Percentiles rank a stretch among this genome's conserved stretches.
Evolutionary conservation across 2,797 vertebrate species (phyloP).

Genomic region (Echeneis naucrates): DNA sequence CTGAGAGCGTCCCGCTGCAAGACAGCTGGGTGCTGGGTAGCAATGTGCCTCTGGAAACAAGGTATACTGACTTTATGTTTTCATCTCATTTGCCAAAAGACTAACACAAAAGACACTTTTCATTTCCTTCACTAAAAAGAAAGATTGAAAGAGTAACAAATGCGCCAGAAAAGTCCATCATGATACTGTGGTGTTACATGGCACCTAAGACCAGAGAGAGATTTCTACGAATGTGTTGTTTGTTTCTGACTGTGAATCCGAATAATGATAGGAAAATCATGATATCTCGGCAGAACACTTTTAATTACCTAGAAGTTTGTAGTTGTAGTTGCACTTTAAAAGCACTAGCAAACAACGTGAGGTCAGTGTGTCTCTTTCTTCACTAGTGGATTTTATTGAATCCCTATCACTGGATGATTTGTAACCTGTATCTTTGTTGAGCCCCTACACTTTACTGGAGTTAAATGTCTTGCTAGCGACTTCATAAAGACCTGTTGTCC

Average conservation of each 20-base stretch:
- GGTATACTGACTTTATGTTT: conserved; percentile 77
- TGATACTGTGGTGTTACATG: not conserved
- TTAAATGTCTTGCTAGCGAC: conserved; percentile 16
- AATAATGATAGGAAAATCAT: no score
- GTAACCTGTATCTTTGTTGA: conserved; percentile 22
- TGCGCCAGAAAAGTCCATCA: not conserved
- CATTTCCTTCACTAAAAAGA: not conserved
- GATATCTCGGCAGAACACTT: no score
- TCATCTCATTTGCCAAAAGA: not conserved
- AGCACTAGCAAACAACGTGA: not conserved
- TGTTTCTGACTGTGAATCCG: not conserved
- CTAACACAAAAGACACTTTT: not conserved
- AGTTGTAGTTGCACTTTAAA: conserved; percentile 22
- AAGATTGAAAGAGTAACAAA: not conserved
- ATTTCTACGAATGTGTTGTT: not conserved
- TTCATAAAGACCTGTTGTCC: conserved; percentile 34
- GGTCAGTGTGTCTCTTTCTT: conserved; percentile 15
- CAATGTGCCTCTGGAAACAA: conserved; percentile 98
- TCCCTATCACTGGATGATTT: conserved; percentile 10
- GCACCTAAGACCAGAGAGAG: not conserved
- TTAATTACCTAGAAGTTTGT: not conserved
- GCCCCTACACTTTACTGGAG: conserved; percentile 9
- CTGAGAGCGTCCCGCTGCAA: conserved; percentile 98
- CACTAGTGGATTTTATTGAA: conserved; percentile 40
- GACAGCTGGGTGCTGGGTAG: conserved; percentile 99